Percentiles rank a stretch among this genome's conserved stretches.
phyloP scores from a whole-genome alignment of 2,888 invertebrate genomes.

The Dasysyrphus albostriatus region DNA sequence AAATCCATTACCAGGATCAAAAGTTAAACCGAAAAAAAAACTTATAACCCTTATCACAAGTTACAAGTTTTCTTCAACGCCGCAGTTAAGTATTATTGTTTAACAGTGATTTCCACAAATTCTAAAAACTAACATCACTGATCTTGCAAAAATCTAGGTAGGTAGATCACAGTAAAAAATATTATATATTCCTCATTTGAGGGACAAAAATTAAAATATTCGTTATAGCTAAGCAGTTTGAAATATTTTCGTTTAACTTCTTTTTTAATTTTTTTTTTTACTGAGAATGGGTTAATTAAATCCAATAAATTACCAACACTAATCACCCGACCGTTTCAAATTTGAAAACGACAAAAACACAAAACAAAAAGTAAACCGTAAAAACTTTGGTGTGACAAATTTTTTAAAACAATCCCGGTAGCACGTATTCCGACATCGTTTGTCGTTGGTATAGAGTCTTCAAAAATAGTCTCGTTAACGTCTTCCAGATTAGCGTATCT shows the following conservation, averaged over 20 bases:
- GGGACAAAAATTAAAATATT: conserved; percentile 14
- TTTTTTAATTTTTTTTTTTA: too few species aligned
- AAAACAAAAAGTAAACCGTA: conserved; percentile 44
- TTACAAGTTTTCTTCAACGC: conserved; percentile 16
- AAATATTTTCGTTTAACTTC: not conserved
- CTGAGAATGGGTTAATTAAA: conserved; percentile 11
- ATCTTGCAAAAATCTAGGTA: not conserved
- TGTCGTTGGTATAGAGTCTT: not conserved
- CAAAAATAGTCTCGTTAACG: conserved; percentile 58
- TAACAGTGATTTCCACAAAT: not conserved
- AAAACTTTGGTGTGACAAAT: conserved; percentile 58
- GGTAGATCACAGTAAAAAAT: not conserved
- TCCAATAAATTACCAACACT: conserved; percentile 54
- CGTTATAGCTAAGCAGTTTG: conserved; percentile 31
- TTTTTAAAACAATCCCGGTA: conserved; percentile 47
- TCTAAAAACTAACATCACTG: not conserved
- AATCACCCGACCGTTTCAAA: conserved; percentile 62
- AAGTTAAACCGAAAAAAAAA: conserved; percentile 63
- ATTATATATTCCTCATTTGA: not conserved
- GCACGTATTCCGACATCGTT: conserved; percentile 12
- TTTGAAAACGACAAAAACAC: conserved; percentile 49
- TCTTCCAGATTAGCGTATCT: conserved; percentile 69
- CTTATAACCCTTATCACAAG: conserved; percentile 61
- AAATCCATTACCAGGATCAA: conserved; percentile 90
- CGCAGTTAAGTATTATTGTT: not conserved